These are phyloP conservation scores for Lucinisca nassula DNA, from an alignment of 2,888 invertebrate species.

Conservation along the genomic window DNA sequence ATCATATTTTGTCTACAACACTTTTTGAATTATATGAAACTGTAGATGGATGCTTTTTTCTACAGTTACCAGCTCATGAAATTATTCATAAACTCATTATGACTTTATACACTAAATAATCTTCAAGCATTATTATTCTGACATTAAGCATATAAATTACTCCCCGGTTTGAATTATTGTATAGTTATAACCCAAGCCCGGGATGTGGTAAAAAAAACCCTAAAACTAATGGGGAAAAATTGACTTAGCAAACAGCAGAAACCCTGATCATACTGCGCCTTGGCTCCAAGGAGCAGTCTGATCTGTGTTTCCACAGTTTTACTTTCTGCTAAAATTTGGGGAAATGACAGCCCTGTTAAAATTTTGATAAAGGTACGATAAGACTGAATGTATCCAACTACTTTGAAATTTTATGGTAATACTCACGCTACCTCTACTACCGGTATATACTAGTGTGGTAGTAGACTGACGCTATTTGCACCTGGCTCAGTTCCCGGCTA, in stretches of 20 bases:
- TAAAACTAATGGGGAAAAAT: too few relatives aligned
- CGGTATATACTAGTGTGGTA: neutral
- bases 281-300: too few relatives aligned
- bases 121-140: neutral
- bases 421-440: neutral
- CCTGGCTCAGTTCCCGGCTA: neutral
- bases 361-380: neutral
- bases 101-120: constrained; percentile 1
- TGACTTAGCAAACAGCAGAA: too few relatives aligned
- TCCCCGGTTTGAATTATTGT: neutral
- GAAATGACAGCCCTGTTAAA: too few relatives aligned
- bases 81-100: constrained; percentile 28
- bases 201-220: neutral
- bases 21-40: neutral
- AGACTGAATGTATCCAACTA: neutral
- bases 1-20: neutral
- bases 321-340: too few relatives aligned
- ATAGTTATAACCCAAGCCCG: neutral
- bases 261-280: too few relatives aligned
- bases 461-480: constrained; percentile 8
- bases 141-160: constrained; percentile 8
- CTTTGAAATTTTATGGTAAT: neutral
- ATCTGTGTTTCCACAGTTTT: too few relatives aligned
- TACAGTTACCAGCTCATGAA: constrained; percentile 28
- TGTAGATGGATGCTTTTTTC: neutral